Base-by-base conservation (phyloP, 1,140 invertebrate genomes). In the Bombus turneri region DNA sequence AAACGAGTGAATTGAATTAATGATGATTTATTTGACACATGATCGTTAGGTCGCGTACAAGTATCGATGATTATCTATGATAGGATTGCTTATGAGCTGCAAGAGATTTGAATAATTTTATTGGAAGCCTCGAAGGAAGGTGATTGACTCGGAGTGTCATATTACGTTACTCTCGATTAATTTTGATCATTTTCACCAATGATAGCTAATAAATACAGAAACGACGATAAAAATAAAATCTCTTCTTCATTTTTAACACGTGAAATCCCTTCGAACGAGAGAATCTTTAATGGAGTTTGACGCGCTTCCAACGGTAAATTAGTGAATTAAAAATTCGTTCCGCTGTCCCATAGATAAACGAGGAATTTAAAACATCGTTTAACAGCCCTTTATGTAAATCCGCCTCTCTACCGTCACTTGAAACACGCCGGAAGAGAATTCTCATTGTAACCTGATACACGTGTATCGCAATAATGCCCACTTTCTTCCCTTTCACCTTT, bases 401-500 rank as follows among this genome's bases (percentile, higher is more conserved):
- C 15, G 22, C 47, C 47, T n/a, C 43, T n/a, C 10, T 34, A 1
- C 1, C 31, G 31, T 15, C n/a, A 8, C n/a, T n/a, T 31, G 3
- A 22, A 28, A 43, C 37, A 64, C 59, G 39, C 41, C 39, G 77
- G 59, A 69, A 53, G 64, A 37, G 64, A 69, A 37, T 25, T 39
- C 31, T 80, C 22, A n/a, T 80, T 39, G 78, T 39, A 80, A 80
- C 78, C 13, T 37, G 78, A 80, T 80, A 80, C 59, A 66, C 43
- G 74, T 68, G 72, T 76, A 53, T 39, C 73, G 62, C 73, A 25
- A 57, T 57, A 25, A 53, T 41, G 64, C 62, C n/a, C 34, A 69
- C 74, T 83, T 83, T 83, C 81, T 69, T 77, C 43, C 74, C 62
- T 69, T 83, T 83, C 62, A 77, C 81, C 74, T 83, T 69, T 77